These are phyloP conservation scores for Alexandromys fortis DNA, from an alignment of 2,113 vertebrate genomes.

Conservation along the genomic window DNA sequence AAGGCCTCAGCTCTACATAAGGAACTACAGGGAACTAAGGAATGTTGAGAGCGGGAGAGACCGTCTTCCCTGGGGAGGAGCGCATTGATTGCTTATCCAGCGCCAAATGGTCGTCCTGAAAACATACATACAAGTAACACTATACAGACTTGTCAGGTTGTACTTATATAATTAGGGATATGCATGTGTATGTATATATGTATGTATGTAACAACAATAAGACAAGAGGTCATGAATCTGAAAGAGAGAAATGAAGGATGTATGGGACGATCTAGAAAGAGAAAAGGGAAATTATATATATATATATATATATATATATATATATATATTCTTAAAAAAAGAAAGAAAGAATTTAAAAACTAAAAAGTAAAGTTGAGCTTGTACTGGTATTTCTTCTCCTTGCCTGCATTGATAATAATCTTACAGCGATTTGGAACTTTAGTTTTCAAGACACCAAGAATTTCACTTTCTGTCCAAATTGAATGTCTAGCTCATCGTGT, in stretches of 20 bases:
- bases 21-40: neutral
- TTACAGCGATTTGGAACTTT: conserved; percentile 3
- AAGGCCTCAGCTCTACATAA: neutral
- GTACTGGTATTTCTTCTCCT: conserved; percentile 4
- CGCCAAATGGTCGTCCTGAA: neutral
- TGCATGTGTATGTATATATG: neutral
- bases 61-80: neutral
- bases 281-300: neutral
- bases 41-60: neutral
- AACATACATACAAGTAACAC: neutral
- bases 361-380: neutral
- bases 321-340: neutral
- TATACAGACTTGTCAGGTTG: neutral
- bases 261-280: neutral
- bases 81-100: neutral
- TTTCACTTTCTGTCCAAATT: neutral
- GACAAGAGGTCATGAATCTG: neutral
- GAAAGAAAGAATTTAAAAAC: neutral
- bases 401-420: neutral
- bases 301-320: neutral
- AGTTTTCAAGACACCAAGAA: neutral
- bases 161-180: too few relatives aligned
- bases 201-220: neutral
- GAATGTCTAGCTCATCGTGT: neutral
- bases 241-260: neutral